Percentiles rank a stretch among this genome's conserved stretches.
Conservation (phyloP, 2,888 invertebrate species). For the Panzeria rudis region DNA sequence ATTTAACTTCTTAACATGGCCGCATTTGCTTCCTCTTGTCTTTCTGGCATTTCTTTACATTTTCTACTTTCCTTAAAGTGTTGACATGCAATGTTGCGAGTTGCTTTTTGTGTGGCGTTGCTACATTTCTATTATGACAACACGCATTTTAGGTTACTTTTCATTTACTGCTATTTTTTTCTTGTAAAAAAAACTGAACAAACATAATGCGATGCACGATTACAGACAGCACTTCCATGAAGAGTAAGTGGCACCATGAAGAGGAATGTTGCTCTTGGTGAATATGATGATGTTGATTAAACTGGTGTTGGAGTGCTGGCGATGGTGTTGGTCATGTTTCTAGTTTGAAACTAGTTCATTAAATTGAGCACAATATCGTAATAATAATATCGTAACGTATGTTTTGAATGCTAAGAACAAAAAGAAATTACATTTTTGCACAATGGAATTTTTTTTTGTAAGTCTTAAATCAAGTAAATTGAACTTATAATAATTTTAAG, state of each 20-base stretch:
- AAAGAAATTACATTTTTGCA: neutral
- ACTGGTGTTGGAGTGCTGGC: constrained; percentile 17
- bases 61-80: constrained; percentile 31
- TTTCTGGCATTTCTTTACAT: constrained; percentile 24
- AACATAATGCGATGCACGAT: constrained; percentile 27
- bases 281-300: constrained; percentile 24
- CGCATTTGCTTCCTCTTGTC: constrained; percentile 5
- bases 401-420: neutral
- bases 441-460: no score
- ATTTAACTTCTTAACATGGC: constrained; percentile 38
- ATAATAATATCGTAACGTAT: constrained; percentile 44
- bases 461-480: neutral
- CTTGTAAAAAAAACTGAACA: neutral
- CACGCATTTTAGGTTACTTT: constrained; percentile 66
- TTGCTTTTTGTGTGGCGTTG: constrained; percentile 21
- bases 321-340: constrained; percentile 41
- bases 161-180: constrained; percentile 58
- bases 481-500: no score
- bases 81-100: constrained; percentile 59
- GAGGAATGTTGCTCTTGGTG: constrained; percentile 3
- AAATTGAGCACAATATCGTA: constrained; percentile 60
- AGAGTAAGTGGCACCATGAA: constrained; percentile 26
- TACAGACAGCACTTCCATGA: constrained; percentile 9
- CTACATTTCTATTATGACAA: constrained; percentile 57
- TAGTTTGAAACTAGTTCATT: constrained; percentile 60